Evolutionary conservation across 1,140 invertebrate species (phyloP), one percentile per base, ranked within the genome.

Genomic region (Zophobas atratus): DNA sequence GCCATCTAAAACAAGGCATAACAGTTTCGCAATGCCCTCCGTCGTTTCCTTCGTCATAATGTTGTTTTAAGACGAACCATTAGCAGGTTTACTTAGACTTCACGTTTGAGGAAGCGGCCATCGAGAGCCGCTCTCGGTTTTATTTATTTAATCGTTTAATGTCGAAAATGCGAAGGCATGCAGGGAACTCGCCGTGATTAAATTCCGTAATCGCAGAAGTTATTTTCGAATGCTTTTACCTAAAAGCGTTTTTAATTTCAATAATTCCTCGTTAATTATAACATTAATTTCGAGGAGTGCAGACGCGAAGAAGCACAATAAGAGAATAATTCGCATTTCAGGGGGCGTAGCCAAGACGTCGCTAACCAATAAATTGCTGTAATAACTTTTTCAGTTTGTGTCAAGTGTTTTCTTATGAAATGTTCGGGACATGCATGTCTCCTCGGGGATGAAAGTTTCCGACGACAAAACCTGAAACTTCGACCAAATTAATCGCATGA

Each of bases 61-160:
- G 71, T 56, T 53, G 39, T 67, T 67, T 67, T 67, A 67, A 67
- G 60, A 67, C 38, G 39, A 43, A 32, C 60, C 60, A 67, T 67
- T 67, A 67, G 60, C 60, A 67, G 60, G 60, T 67, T 67, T 67
- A 67, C 39, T 67, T 43, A 67, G 60, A 39, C 20, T 39, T 20
- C 60, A 33, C 39, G 33, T 67, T 67, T 67, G 43, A 67, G 60
- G 39, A 67, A 67, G 20, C 60, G 60, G 20, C 60, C 43, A 67
- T 46, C 43, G 60, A 67, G 20, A 39, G n/a, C 4, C 41, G 38
- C 60, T 36, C 39, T 67, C 60, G 33, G 33, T 67, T 67, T 67
- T 67, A 67, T 67, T 67, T 67, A 67, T 67, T 67, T 43, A 67
- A 67, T 67, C 60, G 60, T 67, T 67, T 67, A 2, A 67, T 43